phyloP scores from a whole-genome alignment of 2,113 vertebrate species.

The Zosterops borbonicus region DNA sequence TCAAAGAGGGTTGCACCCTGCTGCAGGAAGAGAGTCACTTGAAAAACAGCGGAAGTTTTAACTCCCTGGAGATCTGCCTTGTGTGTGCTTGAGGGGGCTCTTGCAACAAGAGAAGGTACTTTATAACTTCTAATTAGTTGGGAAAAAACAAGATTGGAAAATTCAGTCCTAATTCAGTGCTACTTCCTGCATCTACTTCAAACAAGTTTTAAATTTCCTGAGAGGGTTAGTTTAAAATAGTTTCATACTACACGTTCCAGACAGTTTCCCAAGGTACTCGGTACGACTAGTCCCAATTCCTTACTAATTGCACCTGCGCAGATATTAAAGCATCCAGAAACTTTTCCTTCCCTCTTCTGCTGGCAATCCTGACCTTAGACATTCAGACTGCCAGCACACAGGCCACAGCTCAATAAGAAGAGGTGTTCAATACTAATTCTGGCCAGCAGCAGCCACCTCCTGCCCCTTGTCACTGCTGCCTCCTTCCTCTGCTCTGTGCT shows the following conservation, averaged over 20 bases:
- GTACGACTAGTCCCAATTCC: too few relatives aligned
- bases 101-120: background rate
- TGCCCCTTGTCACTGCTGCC: background rate
- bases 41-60: background rate
- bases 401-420: background rate
- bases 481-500: background rate
- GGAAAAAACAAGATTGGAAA: background rate
- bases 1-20: background rate
- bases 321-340: background rate
- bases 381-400: background rate
- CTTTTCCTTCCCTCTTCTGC: background rate
- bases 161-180: background rate
- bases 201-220: background rate
- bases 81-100: background rate
- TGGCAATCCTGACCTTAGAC: background rate
- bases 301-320: background rate
- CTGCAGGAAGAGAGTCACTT: background rate
- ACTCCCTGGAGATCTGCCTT: background rate
- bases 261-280: background rate
- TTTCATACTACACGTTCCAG: background rate
- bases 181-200: background rate
- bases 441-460: background rate
- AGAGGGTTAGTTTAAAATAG: background rate
- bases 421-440: background rate
- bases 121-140: background rate